Conservation (phyloP, 92 coral and sea anemone species). For the Phenganax marumi region DNA sequence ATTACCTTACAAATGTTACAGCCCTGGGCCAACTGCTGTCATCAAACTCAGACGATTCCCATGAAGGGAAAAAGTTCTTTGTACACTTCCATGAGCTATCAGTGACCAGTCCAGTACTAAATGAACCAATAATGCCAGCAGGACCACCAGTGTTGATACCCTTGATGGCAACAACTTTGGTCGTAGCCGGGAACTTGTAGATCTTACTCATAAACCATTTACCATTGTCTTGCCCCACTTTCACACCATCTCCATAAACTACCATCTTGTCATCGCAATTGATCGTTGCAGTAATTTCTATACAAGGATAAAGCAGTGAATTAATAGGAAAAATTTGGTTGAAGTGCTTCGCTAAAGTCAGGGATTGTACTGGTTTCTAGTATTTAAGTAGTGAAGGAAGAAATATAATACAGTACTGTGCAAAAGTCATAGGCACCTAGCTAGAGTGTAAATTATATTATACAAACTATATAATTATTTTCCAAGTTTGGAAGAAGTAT, state of each 20-base stretch:
- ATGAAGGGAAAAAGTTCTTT: conserved; percentile 5
- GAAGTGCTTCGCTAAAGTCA: background rate
- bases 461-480: too few relatives aligned
- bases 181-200: conserved; percentile 38
- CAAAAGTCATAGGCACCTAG: too few relatives aligned
- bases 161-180: conserved; percentile 46
- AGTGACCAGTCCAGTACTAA: conserved; percentile 57
- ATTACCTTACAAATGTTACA: background rate
- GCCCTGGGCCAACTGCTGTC: conserved; percentile 56
- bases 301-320: background rate
- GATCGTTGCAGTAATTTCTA: conserved; percentile 42
- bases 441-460: too few relatives aligned
- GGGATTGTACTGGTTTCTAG: background rate
- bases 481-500: too few relatives aligned
- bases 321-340: background rate
- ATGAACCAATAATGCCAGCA: conserved; percentile 56
- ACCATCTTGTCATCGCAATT: conserved; percentile 54
- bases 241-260: conserved; percentile 44
- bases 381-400: too few relatives aligned
- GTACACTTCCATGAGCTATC: conserved; percentile 54
- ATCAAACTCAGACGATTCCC: conserved; percentile 53
- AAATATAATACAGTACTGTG: too few relatives aligned
- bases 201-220: conserved; percentile 37
- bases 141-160: conserved; percentile 28
- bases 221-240: conserved; percentile 39